Base-by-base conservation (phyloP, 2,797 vertebrate species). In the Fratercula arctica region DNA sequence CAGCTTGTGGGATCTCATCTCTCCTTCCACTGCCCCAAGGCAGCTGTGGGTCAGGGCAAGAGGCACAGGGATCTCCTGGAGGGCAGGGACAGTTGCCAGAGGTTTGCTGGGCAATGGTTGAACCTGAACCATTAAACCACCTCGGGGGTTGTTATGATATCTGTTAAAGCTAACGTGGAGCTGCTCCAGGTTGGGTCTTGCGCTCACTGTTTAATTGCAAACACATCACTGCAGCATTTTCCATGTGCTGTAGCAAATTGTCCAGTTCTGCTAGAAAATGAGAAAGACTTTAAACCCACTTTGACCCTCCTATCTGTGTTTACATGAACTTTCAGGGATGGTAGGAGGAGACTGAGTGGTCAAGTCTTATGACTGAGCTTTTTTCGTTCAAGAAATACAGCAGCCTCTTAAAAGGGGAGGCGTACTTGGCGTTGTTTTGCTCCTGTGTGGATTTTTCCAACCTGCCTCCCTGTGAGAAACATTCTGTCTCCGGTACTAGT, bases 401-500 rank as follows among this genome's bases (percentile, higher is more conserved):
- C 23, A 81, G 23, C 16, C 23, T 64, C 51, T 37, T 77, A 57
- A 74, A 67, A 72, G 37, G 6, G 33, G 24, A 93, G 2, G 5
- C 11, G 3, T 45, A 35, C 4, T 48, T 85, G 68, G 54, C 0
- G 0, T 26, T 68, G 7, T 2, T 81, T 86, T 69, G 24, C 6
- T 66, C 29, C 29, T 13, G 25, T 67, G 23, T 45, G 73, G 41
- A 56, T 81, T 78, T 69, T 81, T 81, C 87, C 79, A 77, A 3
- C 61, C 29, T 87, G 19, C 33, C 31, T 81, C 17, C 45, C 29
- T 67, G 25, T 66, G 53, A 78, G 56, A 76, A 93, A 41, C 16
- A 10, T 24, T 64, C 35, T 24, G 1, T 53, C 20, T 79, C 15
- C 69, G 57, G 13, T 4, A 39, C 21, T 25, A 19, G 31, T 48